These are phyloP conservation scores for Siniperca scherzeri DNA, from an alignment of 2,797 vertebrate genomes.

Conservation along the genomic window DNA sequence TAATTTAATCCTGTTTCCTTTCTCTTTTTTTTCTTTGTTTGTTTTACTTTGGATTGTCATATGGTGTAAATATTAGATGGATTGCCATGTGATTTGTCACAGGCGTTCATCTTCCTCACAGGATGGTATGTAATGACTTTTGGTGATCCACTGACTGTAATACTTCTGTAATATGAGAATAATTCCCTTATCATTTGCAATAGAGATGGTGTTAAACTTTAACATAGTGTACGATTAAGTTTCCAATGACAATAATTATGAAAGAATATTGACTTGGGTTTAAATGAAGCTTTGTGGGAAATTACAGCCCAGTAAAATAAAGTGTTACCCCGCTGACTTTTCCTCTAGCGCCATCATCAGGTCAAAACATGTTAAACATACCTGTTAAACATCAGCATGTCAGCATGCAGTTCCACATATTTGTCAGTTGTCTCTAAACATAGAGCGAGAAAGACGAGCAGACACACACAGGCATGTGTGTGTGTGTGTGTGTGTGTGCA, in stretches of 20 bases:
- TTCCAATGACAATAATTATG: neutral
- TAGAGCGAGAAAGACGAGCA: no score
- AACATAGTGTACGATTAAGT: neutral
- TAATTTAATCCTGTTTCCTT: neutral
- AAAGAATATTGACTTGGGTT: neutral
- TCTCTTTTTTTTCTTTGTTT: neutral
- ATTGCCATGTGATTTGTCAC: neutral
- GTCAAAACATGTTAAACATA: no score
- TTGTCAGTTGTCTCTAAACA: no score
- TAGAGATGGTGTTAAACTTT: neutral
- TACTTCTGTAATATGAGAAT: neutral
- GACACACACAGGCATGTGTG: no score
- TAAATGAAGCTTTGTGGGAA: neutral
- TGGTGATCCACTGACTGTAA: neutral
- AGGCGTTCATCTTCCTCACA: neutral
- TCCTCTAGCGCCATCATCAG: no score
- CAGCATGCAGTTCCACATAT: no score
- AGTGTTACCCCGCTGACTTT: no score
- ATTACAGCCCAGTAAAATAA: no score
- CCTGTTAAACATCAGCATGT: no score
- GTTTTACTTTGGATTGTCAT: neutral
- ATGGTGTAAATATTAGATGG: neutral
- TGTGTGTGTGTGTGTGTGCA: no score
- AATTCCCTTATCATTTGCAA: neutral
- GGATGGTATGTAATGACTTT: neutral